Percentiles rank a stretch among this genome's conserved stretches.
Conservation (phyloP, 2,113 vertebrate species). For the Chiloscyllium plagiosum region DNA sequence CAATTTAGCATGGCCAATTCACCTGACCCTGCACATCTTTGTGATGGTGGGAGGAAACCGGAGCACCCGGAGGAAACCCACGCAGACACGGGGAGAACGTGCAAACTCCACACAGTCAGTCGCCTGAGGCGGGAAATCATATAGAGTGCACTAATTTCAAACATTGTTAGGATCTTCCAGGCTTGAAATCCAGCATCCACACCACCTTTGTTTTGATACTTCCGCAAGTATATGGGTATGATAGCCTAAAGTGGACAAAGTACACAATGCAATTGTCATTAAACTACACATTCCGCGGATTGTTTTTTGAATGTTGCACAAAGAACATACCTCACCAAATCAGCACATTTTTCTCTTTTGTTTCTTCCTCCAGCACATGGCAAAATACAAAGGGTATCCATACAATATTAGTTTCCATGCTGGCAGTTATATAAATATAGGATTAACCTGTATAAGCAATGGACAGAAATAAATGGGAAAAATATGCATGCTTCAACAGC, state of each 20-base stretch:
- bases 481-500: background rate
- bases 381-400: background rate
- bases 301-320: background rate
- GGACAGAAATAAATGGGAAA: background rate
- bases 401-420: background rate
- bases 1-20: too few relatives aligned
- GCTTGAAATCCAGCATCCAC: too few relatives aligned
- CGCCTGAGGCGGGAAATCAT: too few relatives aligned
- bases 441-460: background rate
- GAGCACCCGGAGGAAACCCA: too few relatives aligned
- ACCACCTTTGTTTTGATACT: too few relatives aligned
- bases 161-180: background rate
- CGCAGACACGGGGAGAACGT: too few relatives aligned
- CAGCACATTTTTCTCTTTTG: background rate
- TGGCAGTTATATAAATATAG: background rate
- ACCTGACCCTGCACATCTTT: too few relatives aligned
- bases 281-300: background rate
- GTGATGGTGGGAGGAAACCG: too few relatives aligned
- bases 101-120: too few relatives aligned
- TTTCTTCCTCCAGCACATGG: background rate
- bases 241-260: too few relatives aligned
- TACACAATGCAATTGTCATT: too few relatives aligned
- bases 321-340: background rate
- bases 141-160: background rate
- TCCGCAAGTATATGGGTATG: too few relatives aligned